Percentiles rank a stretch among this genome's conserved stretches.
phyloP scores from a whole-genome alignment of 2,113 vertebrate species.

The Peromyscus leucopus region DNA sequence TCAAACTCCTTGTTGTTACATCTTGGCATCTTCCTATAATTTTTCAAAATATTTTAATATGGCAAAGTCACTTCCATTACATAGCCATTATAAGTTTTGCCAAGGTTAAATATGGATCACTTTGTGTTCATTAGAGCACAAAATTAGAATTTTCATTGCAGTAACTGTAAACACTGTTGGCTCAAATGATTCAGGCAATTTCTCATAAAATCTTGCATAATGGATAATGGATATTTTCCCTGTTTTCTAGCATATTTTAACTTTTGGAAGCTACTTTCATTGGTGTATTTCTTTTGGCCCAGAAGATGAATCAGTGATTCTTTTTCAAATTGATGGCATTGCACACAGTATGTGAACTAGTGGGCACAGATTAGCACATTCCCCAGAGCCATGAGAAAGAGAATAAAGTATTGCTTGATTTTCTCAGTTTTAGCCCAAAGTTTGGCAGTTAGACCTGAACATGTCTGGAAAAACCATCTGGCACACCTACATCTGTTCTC shows the following conservation, averaged over 20 bases:
- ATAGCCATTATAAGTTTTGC: conserved; percentile 89
- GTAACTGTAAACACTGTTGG: conserved; percentile 88
- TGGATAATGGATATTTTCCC: conserved; percentile 76
- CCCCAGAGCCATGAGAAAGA: conserved; percentile 66
- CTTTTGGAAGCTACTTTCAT: conserved; percentile 69
- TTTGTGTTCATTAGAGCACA: conserved; percentile 92
- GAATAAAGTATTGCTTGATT: conserved; percentile 82
- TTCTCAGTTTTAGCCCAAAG: conserved; percentile 74
- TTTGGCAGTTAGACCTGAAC: conserved; percentile 82
- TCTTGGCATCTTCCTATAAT: conserved; percentile 85
- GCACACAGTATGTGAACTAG: conserved; percentile 66
- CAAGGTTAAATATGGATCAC: conserved; percentile 88
- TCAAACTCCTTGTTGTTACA: conserved; percentile 78
- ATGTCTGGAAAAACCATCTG: conserved; percentile 82
- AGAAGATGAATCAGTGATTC: conserved; percentile 73
- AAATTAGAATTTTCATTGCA: conserved; percentile 92
- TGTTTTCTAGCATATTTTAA: conserved; percentile 75
- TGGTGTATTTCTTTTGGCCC: conserved; percentile 75
- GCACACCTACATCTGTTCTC: conserved; percentile 79
- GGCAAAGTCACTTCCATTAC: conserved; percentile 88
- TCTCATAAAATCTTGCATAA: conserved; percentile 86
- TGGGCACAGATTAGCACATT: conserved; percentile 65
- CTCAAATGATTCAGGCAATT: conserved; percentile 84
- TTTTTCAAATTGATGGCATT: conserved; percentile 73
- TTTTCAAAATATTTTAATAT: conserved; percentile 85